phyloP scores from a whole-genome alignment of 2,113 vertebrate species.

The Actenoides lindsayi region DNA sequence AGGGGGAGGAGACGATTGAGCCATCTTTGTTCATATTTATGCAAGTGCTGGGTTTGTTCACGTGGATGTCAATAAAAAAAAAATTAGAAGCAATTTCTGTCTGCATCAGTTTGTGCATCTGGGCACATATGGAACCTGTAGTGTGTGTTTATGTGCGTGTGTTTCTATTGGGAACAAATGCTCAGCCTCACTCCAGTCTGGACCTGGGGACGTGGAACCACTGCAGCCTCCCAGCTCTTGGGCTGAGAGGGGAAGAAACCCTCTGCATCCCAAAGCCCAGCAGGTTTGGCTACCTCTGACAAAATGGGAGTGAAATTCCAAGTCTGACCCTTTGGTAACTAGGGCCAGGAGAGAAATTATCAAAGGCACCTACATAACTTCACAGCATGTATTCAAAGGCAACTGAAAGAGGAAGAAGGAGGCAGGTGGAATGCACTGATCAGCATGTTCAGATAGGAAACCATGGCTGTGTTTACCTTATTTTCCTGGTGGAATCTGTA shows the following conservation, averaged over 20 bases:
- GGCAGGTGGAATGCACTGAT: not conserved
- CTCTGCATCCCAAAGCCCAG: not conserved
- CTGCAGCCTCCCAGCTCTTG: fast-evolving
- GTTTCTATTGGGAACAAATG: not conserved
- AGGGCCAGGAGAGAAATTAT: not conserved
- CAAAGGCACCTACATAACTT: not conserved
- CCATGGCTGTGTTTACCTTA: not conserved
- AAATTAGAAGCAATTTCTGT: not conserved
- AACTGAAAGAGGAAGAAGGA: not conserved
- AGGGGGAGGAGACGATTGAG: not conserved
- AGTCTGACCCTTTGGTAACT: not conserved
- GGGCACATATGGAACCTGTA: fast-evolving
- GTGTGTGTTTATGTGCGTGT: not conserved
- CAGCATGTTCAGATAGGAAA: not conserved
- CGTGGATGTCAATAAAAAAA: not conserved
- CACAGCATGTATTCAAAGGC: not conserved
- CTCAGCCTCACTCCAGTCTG: not conserved
- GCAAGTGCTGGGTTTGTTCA: not conserved
- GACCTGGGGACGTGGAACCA: not conserved
- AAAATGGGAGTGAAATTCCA: not conserved
- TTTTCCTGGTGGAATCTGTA: not conserved
- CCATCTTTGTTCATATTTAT: not conserved
- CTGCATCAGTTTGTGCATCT: not conserved
- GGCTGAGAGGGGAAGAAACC: not conserved
- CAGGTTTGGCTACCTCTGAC: not conserved